Percentiles rank a stretch among this genome's conserved stretches.
These are phyloP conservation scores for Danionella cerebrum DNA, from an alignment of 2,113 vertebrate genomes.

Conservation along the genomic window DNA sequence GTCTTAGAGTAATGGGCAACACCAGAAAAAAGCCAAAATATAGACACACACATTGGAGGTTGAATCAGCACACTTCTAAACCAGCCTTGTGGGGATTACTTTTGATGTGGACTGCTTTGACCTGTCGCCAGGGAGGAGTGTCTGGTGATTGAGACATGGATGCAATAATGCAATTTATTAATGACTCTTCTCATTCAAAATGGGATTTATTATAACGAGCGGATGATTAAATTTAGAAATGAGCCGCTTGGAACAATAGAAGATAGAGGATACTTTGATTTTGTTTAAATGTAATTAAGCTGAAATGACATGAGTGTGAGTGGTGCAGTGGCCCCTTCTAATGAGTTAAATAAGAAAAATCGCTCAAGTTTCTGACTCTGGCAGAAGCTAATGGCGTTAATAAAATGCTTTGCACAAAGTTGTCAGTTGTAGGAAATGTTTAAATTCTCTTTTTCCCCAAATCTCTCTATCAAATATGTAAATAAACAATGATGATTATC, in stretches of 20 bases:
- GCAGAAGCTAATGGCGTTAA: conserved; percentile 71
- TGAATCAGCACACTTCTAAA: conserved; percentile 4
- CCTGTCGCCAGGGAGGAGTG: conserved; percentile 53
- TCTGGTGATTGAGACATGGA: conserved; percentile 54
- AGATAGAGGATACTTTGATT: conserved; percentile 68
- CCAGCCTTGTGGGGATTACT: not conserved
- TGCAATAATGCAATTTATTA: conserved; percentile 54
- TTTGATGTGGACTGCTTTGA: conserved; percentile 31
- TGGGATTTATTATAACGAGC: conserved; percentile 72
- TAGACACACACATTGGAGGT: too few relatives aligned
- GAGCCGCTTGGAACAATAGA: conserved; percentile 65
- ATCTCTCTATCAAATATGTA: not conserved
- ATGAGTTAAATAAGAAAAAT: conserved; percentile 76
- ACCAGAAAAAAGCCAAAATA: too few relatives aligned
- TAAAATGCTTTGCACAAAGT: conserved; percentile 56
- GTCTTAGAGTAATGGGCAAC: too few relatives aligned
- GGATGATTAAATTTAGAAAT: conserved; percentile 71
- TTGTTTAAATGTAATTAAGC: conserved; percentile 74
- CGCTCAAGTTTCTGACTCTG: conserved; percentile 63
- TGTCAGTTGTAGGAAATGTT: conserved; percentile 58
- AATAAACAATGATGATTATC: not conserved
- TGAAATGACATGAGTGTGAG: conserved; percentile 72
- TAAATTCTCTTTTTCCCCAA: conserved; percentile 26
- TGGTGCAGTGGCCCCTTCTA: conserved; percentile 64
- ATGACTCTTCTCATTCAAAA: conserved; percentile 63